Evolutionary conservation across 1,140 invertebrate species (phyloP).

Genomic region (Anastrepha ludens): DNA sequence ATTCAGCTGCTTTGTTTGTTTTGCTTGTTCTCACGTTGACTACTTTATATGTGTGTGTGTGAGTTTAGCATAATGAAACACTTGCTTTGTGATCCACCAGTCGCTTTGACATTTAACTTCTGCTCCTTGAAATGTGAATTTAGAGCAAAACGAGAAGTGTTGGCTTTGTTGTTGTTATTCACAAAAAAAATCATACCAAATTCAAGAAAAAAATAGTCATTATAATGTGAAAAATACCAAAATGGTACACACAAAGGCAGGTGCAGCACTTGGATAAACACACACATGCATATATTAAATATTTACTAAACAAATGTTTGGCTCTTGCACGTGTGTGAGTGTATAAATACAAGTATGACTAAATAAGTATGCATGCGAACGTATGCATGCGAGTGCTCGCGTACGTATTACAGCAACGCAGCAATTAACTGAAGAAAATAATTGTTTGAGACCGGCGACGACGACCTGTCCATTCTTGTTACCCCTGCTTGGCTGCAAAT

Average conservation of each 20-base stretch:
- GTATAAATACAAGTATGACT: not conserved
- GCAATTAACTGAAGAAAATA: conserved; percentile 40
- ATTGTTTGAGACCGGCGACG: not conserved
- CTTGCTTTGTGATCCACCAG: conserved; percentile 9
- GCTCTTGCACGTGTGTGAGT: not conserved
- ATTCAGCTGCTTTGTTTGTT: not conserved
- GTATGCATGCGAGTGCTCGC: too few species aligned
- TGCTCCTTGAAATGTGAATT: conserved; percentile 11
- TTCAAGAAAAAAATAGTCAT: not conserved
- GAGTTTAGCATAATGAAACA: not conserved
- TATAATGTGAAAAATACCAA: not conserved
- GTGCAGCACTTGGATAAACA: not conserved
- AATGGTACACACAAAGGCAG: not conserved
- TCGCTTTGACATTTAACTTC: conserved; percentile 44
- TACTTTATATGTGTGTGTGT: not conserved
- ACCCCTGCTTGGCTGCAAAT: not conserved
- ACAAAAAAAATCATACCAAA: too few species aligned
- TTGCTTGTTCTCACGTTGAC: not conserved
- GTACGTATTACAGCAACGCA: not conserved
- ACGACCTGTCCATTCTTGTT: not conserved
- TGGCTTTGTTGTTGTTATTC: not conserved
- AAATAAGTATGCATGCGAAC: not conserved
- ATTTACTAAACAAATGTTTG: too few species aligned
- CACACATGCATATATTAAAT: not conserved
- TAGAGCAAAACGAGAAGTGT: not conserved